Evolutionary conservation across 92 coral and sea anemone genomes (phyloP).

Genomic region (Porites cylindrica): DNA sequence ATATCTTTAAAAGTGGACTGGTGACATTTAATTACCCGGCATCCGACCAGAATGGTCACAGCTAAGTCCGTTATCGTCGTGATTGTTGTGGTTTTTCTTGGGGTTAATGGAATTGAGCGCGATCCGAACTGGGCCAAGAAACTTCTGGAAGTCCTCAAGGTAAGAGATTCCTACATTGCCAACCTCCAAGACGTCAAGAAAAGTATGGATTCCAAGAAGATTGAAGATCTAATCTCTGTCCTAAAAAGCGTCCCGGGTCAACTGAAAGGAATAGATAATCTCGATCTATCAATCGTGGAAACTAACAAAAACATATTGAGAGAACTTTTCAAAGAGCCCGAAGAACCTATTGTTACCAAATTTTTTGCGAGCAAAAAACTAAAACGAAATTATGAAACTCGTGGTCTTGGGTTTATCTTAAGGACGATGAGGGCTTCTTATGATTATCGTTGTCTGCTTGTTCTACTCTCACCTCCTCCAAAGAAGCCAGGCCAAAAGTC

Average conservation of each 20-base stretch:
- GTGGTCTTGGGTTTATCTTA: slow-evolving; percentile 50
- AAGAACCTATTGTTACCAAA: slow-evolving; percentile 38
- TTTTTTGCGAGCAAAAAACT: slow-evolving; percentile 41
- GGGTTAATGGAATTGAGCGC: background rate
- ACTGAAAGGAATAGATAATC: slow-evolving; percentile 45
- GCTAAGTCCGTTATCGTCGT: background rate
- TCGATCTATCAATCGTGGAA: slow-evolving; percentile 10
- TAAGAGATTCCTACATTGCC: slow-evolving; percentile 27
- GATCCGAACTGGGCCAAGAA: slow-evolving; percentile 45
- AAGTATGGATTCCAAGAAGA: background rate
- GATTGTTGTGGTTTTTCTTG: background rate
- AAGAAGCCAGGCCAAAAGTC: background rate
- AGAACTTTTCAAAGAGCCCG: slow-evolving; percentile 18
- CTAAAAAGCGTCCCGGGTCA: background rate
- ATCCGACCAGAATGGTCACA: slow-evolving; percentile 6
- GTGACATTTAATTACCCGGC: background rate
- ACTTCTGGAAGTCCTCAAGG: slow-evolving; percentile 25
- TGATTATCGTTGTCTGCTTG: slow-evolving; percentile 46
- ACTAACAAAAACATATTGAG: background rate
- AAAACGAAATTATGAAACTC: slow-evolving; percentile 24
- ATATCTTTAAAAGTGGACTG: background rate
- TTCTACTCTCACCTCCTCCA: slow-evolving; percentile 36
- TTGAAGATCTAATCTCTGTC: background rate
- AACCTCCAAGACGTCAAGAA: slow-evolving; percentile 10
- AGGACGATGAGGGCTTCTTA: slow-evolving; percentile 34